Evolutionary conservation across 2,888 invertebrate species (phyloP).

Genomic region (Cosmopolites sordidus): DNA sequence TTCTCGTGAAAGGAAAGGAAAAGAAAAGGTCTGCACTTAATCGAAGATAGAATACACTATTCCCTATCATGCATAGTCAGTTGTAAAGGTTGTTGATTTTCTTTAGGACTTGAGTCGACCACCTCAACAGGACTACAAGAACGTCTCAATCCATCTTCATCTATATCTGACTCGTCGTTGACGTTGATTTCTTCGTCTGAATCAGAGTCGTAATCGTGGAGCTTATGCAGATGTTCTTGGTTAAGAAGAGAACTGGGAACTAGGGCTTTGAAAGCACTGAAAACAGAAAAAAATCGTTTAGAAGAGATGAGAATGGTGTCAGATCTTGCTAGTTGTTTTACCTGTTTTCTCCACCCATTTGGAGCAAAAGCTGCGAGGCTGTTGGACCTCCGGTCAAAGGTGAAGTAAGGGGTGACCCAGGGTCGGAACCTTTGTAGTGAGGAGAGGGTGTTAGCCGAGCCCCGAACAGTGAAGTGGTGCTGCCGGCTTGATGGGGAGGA

Average conservation of each 20-base stretch:
- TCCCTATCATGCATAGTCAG: conserved; percentile 69
- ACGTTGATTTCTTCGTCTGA: conserved; percentile 82
- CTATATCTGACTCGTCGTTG: conserved; percentile 70
- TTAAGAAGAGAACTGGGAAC: conserved; percentile 58
- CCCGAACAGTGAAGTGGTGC: conserved; percentile 45
- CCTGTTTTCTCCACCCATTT: conserved; percentile 84
- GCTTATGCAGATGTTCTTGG: conserved; percentile 55
- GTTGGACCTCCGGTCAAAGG: conserved; percentile 51
- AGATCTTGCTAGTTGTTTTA: too few relatives aligned
- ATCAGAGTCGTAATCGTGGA: conserved; percentile 54
- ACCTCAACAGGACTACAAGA: conserved; percentile 52
- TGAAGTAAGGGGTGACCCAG: conserved; percentile 57
- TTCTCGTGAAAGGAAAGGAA: too few relatives aligned
- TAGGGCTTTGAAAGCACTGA: conserved; percentile 74
- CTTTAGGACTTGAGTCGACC: conserved; percentile 42
- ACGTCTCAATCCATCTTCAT: conserved; percentile 48
- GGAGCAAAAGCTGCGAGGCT: conserved; percentile 46
- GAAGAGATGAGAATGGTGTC: too few relatives aligned
- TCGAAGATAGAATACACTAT: too few relatives aligned
- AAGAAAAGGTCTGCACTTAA: too few relatives aligned
- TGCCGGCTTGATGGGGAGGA: conserved; percentile 36
- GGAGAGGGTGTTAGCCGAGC: conserved; percentile 55
- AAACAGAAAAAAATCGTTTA: conserved; percentile 6
- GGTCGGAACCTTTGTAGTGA: conserved; percentile 59
- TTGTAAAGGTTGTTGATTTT: conserved; percentile 57